Evolutionary conservation across 2,888 invertebrate species (phyloP).

Genomic region (Thymelicus acteon): DNA sequence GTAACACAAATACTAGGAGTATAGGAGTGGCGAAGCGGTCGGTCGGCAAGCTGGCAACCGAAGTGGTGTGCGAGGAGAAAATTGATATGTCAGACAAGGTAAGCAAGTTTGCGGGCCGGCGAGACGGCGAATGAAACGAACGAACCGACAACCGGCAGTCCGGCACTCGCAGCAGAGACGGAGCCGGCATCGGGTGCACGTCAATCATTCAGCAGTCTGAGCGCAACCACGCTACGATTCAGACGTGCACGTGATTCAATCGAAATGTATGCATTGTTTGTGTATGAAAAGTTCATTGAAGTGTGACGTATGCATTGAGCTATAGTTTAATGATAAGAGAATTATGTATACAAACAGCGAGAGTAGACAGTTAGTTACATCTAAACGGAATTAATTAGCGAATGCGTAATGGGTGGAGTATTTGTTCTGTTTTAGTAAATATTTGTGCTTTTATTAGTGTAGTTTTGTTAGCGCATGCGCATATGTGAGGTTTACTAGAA

Average conservation of each 20-base stretch:
- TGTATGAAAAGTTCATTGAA: slow-evolving; percentile 39
- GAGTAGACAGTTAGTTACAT: slow-evolving; percentile 14
- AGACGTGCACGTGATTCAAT: slow-evolving; percentile 44
- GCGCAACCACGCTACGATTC: slow-evolving; percentile 44
- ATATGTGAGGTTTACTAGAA: slow-evolving; percentile 10
- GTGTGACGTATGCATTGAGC: slow-evolving; percentile 44
- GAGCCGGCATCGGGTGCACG: slow-evolving; percentile 36
- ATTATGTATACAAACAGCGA: slow-evolving; percentile 40
- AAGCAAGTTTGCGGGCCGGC: slow-evolving; percentile 63
- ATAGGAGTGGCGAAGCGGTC: slow-evolving; percentile 56
- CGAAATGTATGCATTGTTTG: slow-evolving; percentile 35
- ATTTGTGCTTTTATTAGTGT: neutral
- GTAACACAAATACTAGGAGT: slow-evolving; percentile 79
- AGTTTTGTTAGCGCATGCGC: neutral
- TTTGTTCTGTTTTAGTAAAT: neutral
- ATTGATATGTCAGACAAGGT: slow-evolving; percentile 77
- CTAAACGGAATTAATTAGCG: neutral
- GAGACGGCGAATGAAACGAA: slow-evolving; percentile 41
- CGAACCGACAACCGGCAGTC: slow-evolving; percentile 12
- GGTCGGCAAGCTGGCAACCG: slow-evolving; percentile 52
- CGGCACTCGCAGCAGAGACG: slow-evolving; percentile 19
- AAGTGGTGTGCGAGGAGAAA: slow-evolving; percentile 65
- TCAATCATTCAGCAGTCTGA: slow-evolving; percentile 45
- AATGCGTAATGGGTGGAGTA: slow-evolving; percentile 1
- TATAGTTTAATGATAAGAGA: slow-evolving; percentile 49